phyloP scores from a whole-genome alignment of 2,113 vertebrate genomes.

The Saguinus imperator region DNA sequence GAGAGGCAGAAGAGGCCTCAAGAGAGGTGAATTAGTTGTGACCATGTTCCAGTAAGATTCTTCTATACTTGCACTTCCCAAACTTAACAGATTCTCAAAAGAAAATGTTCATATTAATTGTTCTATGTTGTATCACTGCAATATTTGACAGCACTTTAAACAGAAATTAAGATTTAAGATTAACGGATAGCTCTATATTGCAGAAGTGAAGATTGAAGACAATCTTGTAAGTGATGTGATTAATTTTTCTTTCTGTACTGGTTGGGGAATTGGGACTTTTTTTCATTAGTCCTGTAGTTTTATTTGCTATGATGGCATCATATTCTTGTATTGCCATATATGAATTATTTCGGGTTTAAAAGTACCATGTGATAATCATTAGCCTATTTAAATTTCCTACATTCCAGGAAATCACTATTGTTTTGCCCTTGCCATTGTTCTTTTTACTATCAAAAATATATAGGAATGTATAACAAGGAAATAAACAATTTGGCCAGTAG shows the following conservation, averaged over 20 bases:
- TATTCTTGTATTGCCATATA: background rate
- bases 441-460: background rate
- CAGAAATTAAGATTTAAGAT: constrained; percentile 35
- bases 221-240: background rate
- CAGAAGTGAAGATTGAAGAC: constrained; percentile 2
- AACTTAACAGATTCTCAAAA: background rate
- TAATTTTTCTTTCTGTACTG: background rate
- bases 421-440: background rate
- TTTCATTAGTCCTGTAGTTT: background rate
- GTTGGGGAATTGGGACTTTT: background rate
- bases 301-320: background rate
- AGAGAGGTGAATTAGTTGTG: background rate
- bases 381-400: background rate
- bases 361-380: background rate
- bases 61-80: background rate
- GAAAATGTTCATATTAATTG: background rate
- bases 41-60: background rate
- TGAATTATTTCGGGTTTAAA: background rate
- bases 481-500: background rate
- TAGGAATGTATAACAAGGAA: background rate
- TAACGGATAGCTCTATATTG: background rate
- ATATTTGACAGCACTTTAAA: background rate
- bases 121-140: background rate
- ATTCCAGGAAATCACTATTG: background rate
- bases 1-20: background rate